Evolutionary conservation across 2,113 vertebrate species (phyloP).

Genomic region (Anthoscopus minutus): DNA sequence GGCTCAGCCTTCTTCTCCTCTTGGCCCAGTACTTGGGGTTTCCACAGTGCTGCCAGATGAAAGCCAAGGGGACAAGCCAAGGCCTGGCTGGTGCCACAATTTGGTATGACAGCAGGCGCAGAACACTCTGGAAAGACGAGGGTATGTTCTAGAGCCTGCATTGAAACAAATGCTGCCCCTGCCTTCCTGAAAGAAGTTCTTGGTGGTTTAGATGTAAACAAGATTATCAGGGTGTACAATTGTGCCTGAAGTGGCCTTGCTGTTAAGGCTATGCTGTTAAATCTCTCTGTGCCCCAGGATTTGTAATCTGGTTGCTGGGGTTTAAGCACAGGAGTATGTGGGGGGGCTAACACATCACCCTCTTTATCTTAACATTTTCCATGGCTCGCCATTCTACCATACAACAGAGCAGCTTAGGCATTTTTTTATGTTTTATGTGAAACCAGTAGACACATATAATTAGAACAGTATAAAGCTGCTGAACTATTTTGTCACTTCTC

Average conservation of each 20-base stretch:
- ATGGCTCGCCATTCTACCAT: background rate
- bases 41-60: background rate
- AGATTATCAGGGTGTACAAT: fast-evolving
- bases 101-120: background rate
- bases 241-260: background rate
- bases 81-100: background rate
- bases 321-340: too few species aligned
- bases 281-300: fast-evolving
- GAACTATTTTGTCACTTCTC: background rate
- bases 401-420: background rate
- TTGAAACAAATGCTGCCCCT: background rate
- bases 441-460: background rate
- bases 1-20: background rate
- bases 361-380: background rate
- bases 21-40: background rate
- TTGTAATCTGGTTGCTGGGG: background rate
- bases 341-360: fast-evolving
- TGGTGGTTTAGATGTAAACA: background rate
- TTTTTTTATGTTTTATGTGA: background rate
- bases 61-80: too few species aligned
- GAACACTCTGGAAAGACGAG: background rate
- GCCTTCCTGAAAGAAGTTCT: background rate
- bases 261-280: background rate
- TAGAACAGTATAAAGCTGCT: background rate
- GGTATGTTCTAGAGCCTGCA: fast-evolving